These are phyloP conservation scores for Ephialtes manifestator DNA, from an alignment of 2,888 invertebrate species.

Conservation along the genomic window DNA sequence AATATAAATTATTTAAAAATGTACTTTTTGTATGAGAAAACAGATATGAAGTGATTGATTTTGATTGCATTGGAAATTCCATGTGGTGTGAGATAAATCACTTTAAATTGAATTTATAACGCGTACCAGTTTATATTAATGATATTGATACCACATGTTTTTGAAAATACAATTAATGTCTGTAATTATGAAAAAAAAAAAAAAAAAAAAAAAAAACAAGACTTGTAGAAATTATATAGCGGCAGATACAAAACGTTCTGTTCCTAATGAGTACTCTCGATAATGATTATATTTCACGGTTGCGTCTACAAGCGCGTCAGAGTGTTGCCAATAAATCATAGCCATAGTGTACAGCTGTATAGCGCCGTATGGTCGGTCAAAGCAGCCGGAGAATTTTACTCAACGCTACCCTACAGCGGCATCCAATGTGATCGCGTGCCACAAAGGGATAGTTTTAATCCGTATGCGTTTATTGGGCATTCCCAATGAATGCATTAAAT, in stretches of 20 bases:
- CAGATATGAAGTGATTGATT: background rate
- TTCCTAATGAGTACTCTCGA: constrained; percentile 35
- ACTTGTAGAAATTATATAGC: constrained; percentile 24
- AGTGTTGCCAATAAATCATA: constrained; percentile 79
- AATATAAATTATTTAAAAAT: too few relatives aligned
- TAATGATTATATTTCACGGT: constrained; percentile 78
- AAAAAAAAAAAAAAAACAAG: background rate
- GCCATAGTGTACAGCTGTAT: constrained; percentile 57
- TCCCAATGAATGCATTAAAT: too few relatives aligned
- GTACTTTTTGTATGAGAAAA: background rate
- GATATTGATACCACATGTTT: background rate
- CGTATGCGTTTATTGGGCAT: background rate
- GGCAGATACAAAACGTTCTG: constrained; percentile 17
- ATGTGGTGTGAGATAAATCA: constrained; percentile 1
- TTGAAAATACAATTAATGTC: constrained; percentile 2
- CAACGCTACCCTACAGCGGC: constrained; percentile 73
- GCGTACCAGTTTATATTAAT: background rate
- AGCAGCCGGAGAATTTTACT: constrained; percentile 55
- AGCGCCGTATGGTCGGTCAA: constrained; percentile 77
- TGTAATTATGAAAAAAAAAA: constrained; percentile 9
- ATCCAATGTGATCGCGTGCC: constrained; percentile 73
- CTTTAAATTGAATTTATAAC: constrained; percentile 9
- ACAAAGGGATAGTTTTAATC: constrained; percentile 25
- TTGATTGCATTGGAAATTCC: background rate
- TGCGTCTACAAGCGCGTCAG: constrained; percentile 67